Evolutionary conservation across 2,797 vertebrate genomes (phyloP).

Genomic region (Amblyopsis hoosieri): DNA sequence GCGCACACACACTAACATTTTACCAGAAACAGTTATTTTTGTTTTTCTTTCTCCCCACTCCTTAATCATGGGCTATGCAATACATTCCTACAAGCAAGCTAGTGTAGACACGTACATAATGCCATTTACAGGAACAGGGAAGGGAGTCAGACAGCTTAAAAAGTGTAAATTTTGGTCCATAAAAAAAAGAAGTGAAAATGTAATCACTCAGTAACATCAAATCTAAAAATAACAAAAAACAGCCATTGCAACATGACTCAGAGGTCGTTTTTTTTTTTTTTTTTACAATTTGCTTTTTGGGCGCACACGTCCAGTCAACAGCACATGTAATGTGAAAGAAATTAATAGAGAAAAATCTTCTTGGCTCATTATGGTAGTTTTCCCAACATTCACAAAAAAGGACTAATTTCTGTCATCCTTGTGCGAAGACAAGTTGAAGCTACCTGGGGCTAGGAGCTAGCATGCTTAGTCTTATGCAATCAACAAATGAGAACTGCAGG

Average conservation of each 20-base stretch:
- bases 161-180: no score
- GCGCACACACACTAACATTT: background rate
- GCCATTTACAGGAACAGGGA: background rate
- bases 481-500: background rate
- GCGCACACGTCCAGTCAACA: background rate
- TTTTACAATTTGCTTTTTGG: background rate
- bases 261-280: no score
- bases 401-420: no score
- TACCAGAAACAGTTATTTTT: background rate
- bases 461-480: conserved; percentile 2
- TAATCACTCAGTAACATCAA: background rate
- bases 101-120: conserved; percentile 31
- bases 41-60: background rate
- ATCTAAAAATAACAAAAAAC: no score
- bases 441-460: background rate
- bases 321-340: background rate
- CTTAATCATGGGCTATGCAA: conserved; percentile 9
- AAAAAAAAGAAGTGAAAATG: background rate
- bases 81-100: conserved; percentile 44
- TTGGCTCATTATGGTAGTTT: no score
- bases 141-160: background rate
- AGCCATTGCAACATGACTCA: background rate
- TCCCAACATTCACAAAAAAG: no score
- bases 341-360: background rate
- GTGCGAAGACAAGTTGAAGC: no score